These are phyloP conservation scores for Chymomyza fuscimana DNA, from an alignment of 2,888 invertebrate genomes.

Conservation along the genomic window DNA sequence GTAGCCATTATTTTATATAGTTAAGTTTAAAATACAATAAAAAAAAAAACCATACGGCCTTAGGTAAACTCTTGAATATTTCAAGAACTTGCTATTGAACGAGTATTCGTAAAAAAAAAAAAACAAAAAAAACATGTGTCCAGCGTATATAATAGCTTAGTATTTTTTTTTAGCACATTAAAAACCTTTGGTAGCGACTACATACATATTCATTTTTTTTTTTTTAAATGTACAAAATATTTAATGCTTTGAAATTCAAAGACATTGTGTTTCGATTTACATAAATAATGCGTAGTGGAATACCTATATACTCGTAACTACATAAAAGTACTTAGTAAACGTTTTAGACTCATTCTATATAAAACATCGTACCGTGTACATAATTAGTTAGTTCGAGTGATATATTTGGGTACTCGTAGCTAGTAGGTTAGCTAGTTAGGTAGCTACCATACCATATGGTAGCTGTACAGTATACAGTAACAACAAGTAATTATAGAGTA, in stretches of 20 bases:
- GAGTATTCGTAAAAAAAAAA: too few species aligned
- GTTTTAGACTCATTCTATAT: neutral
- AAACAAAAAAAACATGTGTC: too few species aligned
- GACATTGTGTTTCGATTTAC: neutral
- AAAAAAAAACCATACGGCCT: too few species aligned
- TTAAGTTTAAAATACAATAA: neutral
- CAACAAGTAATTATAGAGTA: neutral
- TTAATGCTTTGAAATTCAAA: neutral
- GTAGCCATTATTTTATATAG: slow-evolving; percentile 3
- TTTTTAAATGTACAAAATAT: neutral
- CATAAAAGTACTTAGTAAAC: neutral
- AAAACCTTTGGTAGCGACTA: too few species aligned
- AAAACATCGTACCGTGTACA: slow-evolving; percentile 31
- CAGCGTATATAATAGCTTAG: too few species aligned
- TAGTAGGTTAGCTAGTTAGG: slow-evolving; percentile 25
- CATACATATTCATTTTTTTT: neutral
- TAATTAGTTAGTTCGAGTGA: slow-evolving; percentile 2
- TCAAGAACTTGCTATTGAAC: too few species aligned
- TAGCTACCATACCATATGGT: neutral
- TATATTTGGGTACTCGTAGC: slow-evolving; percentile 22
- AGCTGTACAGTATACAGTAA: slow-evolving; percentile 5
- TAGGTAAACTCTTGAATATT: too few species aligned
- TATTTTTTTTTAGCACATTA: too few species aligned
- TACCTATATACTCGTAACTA: neutral
- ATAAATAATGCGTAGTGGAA: neutral